A percentile compares a stretch with the other conserved stretches of the same genome.
phyloP scores from a whole-genome alignment of 1,140 invertebrate genomes.

The Drosophila yakuba region DNA sequence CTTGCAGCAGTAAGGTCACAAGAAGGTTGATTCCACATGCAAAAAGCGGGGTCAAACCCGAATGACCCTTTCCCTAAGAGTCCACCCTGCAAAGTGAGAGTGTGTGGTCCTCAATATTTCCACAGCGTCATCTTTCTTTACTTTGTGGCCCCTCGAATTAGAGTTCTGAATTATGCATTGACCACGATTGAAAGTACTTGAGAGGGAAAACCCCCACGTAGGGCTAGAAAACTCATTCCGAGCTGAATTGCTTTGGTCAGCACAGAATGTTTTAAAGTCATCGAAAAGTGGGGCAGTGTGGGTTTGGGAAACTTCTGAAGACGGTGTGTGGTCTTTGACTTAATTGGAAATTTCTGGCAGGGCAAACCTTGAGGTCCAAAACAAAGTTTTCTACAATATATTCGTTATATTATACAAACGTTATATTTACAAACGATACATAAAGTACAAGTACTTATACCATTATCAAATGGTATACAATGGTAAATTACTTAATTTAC shows the following conservation, averaged over 20 bases:
- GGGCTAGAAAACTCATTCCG: slow-evolving; percentile 34
- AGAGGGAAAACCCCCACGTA: slow-evolving; percentile 6
- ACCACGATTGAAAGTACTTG: slow-evolving; percentile 42
- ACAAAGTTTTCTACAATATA: background rate
- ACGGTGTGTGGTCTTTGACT: slow-evolving; percentile 3
- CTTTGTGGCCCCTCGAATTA: slow-evolving; percentile 41
- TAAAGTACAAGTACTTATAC: too few relatives aligned
- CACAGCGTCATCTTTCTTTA: slow-evolving; percentile 54
- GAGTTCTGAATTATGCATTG: slow-evolving; percentile 54
- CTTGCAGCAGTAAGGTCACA: slow-evolving; percentile 46
- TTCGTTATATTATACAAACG: too few relatives aligned
- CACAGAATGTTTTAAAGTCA: slow-evolving; percentile 11
- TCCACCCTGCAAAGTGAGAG: background rate
- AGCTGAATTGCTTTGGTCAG: slow-evolving; percentile 17
- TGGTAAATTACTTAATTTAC: background rate
- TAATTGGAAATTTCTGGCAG: background rate
- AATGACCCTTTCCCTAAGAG: slow-evolving; percentile 6
- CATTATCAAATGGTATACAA: background rate
- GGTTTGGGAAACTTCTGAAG: background rate
- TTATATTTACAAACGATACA: too few relatives aligned
- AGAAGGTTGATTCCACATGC: slow-evolving; percentile 58
- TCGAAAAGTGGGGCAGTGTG: background rate
- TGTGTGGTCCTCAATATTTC: slow-evolving; percentile 42
- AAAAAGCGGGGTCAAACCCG: slow-evolving; percentile 41
- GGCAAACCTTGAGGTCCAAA: background rate